Evolutionary conservation across 1,140 invertebrate genomes (phyloP).

Genomic region (Tenebrio molitor): DNA sequence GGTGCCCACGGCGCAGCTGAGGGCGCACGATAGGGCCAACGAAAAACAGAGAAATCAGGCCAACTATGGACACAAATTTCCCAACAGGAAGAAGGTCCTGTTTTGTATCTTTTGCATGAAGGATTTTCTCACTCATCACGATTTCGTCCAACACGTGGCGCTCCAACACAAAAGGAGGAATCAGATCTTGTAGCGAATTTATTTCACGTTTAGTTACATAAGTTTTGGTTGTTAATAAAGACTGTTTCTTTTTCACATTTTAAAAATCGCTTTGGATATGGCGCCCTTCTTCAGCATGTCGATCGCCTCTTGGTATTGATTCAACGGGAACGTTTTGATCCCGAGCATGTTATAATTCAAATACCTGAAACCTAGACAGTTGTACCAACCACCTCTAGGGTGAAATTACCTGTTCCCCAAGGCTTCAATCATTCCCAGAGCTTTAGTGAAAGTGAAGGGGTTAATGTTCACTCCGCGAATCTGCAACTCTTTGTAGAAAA

Average conservation of each 20-base stretch:
- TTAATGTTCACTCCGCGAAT: constrained; percentile 77
- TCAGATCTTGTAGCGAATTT: too few species aligned
- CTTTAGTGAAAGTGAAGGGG: constrained; percentile 75
- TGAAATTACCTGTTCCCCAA: constrained; percentile 70
- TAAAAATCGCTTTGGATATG: constrained; percentile 77
- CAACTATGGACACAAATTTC: background rate
- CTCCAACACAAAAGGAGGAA: too few species aligned
- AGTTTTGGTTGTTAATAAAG: too few species aligned
- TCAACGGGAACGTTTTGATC: constrained; percentile 71
- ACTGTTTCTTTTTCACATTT: constrained; percentile 62
- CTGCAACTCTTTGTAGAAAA: constrained; percentile 75
- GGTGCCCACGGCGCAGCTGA: background rate
- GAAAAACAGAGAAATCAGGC: background rate
- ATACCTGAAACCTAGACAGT: constrained; percentile 68
- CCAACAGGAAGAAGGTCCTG: background rate
- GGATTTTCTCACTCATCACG: too few species aligned
- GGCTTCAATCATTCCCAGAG: constrained; percentile 71
- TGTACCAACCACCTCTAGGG: background rate
- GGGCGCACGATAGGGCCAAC: background rate
- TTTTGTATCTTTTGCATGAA: constrained; percentile 3
- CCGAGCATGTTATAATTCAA: constrained; percentile 74
- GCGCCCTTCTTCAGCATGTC: constrained; percentile 70
- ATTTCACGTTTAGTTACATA: too few species aligned
- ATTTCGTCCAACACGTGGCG: too few species aligned
- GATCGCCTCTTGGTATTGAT: constrained; percentile 72